phyloP scores from a whole-genome alignment of 2,888 invertebrate species.

The Aleiodes alternator region DNA sequence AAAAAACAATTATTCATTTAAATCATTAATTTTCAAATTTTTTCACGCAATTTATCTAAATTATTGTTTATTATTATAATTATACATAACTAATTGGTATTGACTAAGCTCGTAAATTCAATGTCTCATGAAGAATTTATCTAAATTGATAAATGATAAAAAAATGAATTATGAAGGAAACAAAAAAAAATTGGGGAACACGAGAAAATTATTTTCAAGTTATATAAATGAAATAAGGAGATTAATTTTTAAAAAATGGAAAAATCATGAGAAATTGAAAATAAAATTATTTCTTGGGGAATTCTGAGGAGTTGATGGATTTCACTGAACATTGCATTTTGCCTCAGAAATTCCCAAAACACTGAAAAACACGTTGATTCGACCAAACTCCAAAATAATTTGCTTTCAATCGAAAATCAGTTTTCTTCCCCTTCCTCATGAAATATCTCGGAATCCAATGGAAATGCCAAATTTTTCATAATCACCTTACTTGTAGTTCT shows the following conservation, averaged over 20 bases:
- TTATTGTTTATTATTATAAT: slow-evolving; percentile 47
- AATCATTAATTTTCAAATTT: slow-evolving; percentile 60
- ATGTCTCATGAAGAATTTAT: slow-evolving; percentile 5
- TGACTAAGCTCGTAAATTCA: slow-evolving; percentile 43
- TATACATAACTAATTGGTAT: slow-evolving; percentile 45
- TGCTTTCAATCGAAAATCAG: no score
- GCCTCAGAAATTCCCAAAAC: no score
- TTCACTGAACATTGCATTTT: background rate
- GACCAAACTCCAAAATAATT: no score
- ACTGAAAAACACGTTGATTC: no score
- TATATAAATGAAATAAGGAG: background rate
- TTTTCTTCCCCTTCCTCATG: no score
- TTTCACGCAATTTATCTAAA: slow-evolving; percentile 57
- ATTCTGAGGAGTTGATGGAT: background rate
- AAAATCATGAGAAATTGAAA: background rate
- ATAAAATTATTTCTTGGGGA: background rate
- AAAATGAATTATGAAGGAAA: slow-evolving; percentile 46
- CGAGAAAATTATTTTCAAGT: slow-evolving; percentile 8
- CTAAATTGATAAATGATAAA: slow-evolving; percentile 48
- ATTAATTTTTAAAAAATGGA: no score
- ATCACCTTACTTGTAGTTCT: no score
- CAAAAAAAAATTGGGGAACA: slow-evolving; percentile 49
- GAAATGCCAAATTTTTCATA: no score
- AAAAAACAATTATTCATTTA: slow-evolving; percentile 47
- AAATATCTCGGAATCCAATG: no score